Conservation (phyloP, 2,113 vertebrate genomes). For the Oncorhynchus nerka region DNA sequence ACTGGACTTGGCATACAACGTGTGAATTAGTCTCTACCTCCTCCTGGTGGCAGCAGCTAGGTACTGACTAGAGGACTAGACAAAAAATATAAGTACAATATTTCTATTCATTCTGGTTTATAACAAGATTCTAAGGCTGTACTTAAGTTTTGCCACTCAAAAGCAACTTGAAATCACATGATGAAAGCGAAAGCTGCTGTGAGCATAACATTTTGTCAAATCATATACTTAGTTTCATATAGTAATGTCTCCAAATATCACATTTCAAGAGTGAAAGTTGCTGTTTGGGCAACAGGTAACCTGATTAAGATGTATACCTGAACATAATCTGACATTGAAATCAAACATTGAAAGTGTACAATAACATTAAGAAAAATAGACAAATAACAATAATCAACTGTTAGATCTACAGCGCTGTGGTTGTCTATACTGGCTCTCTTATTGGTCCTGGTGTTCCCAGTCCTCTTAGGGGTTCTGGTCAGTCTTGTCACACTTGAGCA, state of each 20-base stretch:
- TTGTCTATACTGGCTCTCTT: not conserved
- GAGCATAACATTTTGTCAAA: no score
- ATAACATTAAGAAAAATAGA: not conserved
- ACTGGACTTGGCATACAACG: not conserved
- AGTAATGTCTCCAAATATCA: no score
- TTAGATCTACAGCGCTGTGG: not conserved
- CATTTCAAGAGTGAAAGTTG: no score
- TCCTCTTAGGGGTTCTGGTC: constrained; percentile 82
- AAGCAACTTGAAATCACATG: not conserved
- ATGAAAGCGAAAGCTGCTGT: no score
- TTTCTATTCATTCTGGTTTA: not conserved
- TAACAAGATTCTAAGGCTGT: not conserved
- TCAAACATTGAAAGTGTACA: not conserved
- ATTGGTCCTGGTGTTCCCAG: not conserved
- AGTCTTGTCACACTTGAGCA: constrained; percentile 91
- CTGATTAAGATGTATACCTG: not conserved
- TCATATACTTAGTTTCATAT: no score
- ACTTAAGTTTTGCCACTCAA: not conserved
- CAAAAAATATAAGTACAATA: not conserved
- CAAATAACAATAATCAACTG: not conserved
- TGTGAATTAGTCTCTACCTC: constrained; percentile 28
- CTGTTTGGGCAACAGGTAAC: no score
- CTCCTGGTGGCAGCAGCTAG: constrained; percentile 29
- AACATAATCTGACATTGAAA: not conserved
- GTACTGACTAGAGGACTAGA: constrained; percentile 16